These are phyloP conservation scores for Petromus typicus DNA, from an alignment of 2,113 vertebrate species.

Conservation along the genomic window DNA sequence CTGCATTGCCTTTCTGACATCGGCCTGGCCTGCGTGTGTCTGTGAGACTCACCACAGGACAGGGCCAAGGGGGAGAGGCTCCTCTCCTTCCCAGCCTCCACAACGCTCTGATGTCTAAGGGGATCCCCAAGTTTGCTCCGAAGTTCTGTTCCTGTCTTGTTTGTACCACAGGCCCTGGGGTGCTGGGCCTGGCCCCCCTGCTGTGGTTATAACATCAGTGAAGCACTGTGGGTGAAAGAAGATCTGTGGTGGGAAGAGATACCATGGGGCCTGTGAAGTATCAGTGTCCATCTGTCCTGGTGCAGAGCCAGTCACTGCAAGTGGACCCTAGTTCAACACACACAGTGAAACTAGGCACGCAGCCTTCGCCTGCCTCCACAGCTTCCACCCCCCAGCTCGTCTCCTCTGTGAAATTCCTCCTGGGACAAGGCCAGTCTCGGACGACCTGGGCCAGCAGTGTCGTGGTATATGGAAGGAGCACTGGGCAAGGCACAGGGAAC, in stretches of 20 bases:
- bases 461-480: neutral
- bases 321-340: neutral
- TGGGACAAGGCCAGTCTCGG: neutral
- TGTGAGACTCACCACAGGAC: neutral
- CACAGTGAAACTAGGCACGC: conserved; percentile 2
- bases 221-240: conserved; percentile 65
- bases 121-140: neutral
- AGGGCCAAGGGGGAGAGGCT: neutral
- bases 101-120: neutral
- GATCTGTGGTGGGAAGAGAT: conserved; percentile 25
- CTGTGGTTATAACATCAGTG: conserved; percentile 16
- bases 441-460: neutral
- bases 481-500: rapidly evolving
- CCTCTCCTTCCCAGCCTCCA: neutral
- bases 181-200: neutral
- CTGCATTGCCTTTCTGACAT: neutral
- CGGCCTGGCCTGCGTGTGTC: neutral
- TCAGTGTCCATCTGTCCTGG: neutral
- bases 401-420: neutral
- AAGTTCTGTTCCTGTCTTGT: neutral
- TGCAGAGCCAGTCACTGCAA: neutral
- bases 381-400: neutral
- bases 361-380: neutral
- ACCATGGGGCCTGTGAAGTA: neutral
- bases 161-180: neutral